phyloP scores from a whole-genome alignment of 2,888 invertebrate species.

The Homarus gammarus region DNA sequence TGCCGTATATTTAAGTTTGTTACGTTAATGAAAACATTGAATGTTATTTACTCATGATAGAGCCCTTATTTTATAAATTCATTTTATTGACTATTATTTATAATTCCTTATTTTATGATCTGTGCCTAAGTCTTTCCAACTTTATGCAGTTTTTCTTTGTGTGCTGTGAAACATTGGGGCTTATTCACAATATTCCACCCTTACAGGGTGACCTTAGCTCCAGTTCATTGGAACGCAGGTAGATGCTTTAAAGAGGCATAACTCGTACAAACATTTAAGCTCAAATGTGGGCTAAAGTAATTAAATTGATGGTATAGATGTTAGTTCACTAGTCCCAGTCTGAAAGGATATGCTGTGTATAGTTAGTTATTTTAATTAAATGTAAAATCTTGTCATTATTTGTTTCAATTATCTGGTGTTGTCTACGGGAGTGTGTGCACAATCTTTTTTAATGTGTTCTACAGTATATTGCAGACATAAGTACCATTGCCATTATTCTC shows the following conservation, averaged over 20 bases:
- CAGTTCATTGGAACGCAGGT: neutral
- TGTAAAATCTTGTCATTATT: constrained; percentile 20
- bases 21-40: neutral
- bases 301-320: constrained; percentile 8
- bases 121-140: too few relatives aligned
- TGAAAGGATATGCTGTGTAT: constrained; percentile 17
- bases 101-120: too few relatives aligned
- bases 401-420: too few relatives aligned
- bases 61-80: too few relatives aligned
- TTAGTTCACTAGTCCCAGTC: constrained; percentile 10
- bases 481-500: too few relatives aligned
- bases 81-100: too few relatives aligned
- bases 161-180: neutral
- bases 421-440: too few relatives aligned
- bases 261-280: neutral
- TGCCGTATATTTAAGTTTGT: neutral
- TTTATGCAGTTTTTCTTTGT: too few relatives aligned
- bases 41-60: neutral
- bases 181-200: neutral
- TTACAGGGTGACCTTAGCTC: too few relatives aligned
- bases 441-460: too few relatives aligned
- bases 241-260: constrained; percentile 5
- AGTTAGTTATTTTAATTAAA: constrained; percentile 41
- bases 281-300: neutral
- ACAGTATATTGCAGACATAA: too few relatives aligned